These are phyloP conservation scores for Notospermus geniculatus DNA, from an alignment of 1,140 invertebrate species.

Conservation along the genomic window DNA sequence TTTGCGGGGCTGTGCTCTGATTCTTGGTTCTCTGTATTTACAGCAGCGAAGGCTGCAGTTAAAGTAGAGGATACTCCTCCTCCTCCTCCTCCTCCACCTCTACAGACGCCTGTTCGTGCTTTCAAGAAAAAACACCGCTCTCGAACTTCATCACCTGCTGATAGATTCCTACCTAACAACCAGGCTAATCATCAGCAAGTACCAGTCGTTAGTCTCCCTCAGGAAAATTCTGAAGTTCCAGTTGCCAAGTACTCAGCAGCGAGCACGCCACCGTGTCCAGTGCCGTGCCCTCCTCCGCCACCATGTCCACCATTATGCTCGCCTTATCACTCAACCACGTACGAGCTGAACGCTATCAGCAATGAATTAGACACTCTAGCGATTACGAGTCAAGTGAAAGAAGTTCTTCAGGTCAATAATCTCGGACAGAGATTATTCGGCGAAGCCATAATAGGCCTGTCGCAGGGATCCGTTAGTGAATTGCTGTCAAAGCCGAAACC, in stretches of 20 bases:
- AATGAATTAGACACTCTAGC: slow-evolving; percentile 94
- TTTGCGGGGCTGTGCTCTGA: too few species aligned
- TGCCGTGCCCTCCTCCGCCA: slow-evolving; percentile 16
- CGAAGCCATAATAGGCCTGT: slow-evolving; percentile 91
- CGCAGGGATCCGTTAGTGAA: slow-evolving; percentile 96
- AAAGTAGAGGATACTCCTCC: slow-evolving; percentile 15
- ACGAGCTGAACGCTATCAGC: slow-evolving; percentile 94
- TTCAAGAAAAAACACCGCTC: too few species aligned
- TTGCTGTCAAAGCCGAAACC: slow-evolving; percentile 96
- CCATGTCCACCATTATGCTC: slow-evolving; percentile 10
- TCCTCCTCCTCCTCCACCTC: slow-evolving; percentile 28
- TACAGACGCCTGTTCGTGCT: slow-evolving; percentile 22
- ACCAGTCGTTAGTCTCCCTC: too few species aligned
- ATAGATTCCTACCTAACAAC: too few species aligned
- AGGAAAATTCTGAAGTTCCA: too few species aligned
- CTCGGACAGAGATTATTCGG: slow-evolving; percentile 98
- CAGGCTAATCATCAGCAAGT: too few species aligned
- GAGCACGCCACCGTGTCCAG: slow-evolving; percentile 19
- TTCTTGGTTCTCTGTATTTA: too few species aligned
- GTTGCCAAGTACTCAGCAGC: slow-evolving; percentile 2
- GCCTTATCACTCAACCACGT: slow-evolving; percentile 65
- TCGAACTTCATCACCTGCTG: too few species aligned
- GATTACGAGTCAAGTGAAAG: slow-evolving; percentile 96
- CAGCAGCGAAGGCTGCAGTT: too few species aligned
- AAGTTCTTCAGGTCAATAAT: slow-evolving; percentile 92